Base-by-base conservation (phyloP, 2,888 invertebrate genomes). In the Acanthosepion lycidas region DNA sequence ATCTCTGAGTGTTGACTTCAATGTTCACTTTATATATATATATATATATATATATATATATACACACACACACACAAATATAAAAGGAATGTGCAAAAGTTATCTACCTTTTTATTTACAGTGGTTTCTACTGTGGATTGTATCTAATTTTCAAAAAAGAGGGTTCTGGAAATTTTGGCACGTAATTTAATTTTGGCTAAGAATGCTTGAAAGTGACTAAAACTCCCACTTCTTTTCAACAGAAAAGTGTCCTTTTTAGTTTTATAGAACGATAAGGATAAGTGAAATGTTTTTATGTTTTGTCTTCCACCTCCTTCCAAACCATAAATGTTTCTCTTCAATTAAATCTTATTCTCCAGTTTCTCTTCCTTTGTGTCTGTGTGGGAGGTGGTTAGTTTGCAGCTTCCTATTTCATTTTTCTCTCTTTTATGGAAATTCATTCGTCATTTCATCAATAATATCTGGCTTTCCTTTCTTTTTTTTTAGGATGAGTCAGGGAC, bases 201-300 rank as follows among this genome's bases (percentile, higher is more conserved):
- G 12, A 12, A n/a, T 3, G 15, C 12, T n/a, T 15, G n/a, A 78
- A 78, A 78, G 78, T 78, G 78, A 78, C 78, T 78, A n/a, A n/a
- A 78, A n/a, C 78, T 78, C 78, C 78, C 78, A 78, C n/a, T 78
- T 78, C 78, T n/a, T 78, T n/a, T n/a, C 78, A 78, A n/a, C 78
- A 78, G 15, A 18, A 78, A n/a, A n/a, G 12, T 78, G n/a, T 33
- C 28, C 55, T 59, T 59, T 59, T 78, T n/a, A n/a, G n/a, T 78
- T n/a, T 78, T n/a, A 78, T n/a, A 15, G n/a, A n/a, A n/a, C n/a
- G n/a, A 78, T 78, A 12, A 12, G 78, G 78, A 78, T n/a, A n/a
- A 78, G 9, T 9, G n/a, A 78, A n/a, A 78, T 78, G 18, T 78
- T 9, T n/a, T 33, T 78, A n/a, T 0, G 6, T 78, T 78, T 15